Base-by-base conservation (phyloP, 2,113 vertebrate genomes). In the Limanda limanda region DNA sequence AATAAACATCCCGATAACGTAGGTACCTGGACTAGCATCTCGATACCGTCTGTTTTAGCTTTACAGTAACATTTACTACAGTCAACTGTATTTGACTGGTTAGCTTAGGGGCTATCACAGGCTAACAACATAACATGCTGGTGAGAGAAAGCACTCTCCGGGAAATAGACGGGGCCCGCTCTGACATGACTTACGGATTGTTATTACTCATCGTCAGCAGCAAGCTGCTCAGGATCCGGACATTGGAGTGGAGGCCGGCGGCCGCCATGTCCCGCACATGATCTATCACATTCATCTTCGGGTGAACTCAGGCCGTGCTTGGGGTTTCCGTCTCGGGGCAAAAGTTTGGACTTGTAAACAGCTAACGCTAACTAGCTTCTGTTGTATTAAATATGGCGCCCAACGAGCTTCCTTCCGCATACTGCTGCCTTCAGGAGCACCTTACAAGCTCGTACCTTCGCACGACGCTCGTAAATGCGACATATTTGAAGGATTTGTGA, bases 131-230 rank as follows among this genome's bases (percentile, higher is more conserved):
- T 14, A n/a, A 40, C 5, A 27, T 13, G 3, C 9, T 35, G 4
- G 0, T 4, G 15, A 13, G 5, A 3, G 2, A 48, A 6, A 1
- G 9, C n/a, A 15, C 4, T 15, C 48, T 69, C 45, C 88, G n/a
- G 78, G 37, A 82, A 87, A 71, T 87, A 90, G 87, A 90, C 86
- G 67, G 80, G 23, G 2, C 74, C 84, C 56, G 24, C 5, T n/a
- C 12, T 14, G 45, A n/a, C 10, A 55, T 37, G 83, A 96, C 97
- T 96, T 94, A 99, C 98, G 97, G 96, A 89, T 97, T 99, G 89
- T 99, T 99, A 92, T 96, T 97, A 87, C 97, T 98, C 97, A 99
- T 99, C 20, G 97, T 99, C 63, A 99, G 93, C 65, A 99, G 89
- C 74, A 99, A 91, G 87, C 98, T 98, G 94, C 97, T 99, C 84